Evolutionary conservation across 2,888 invertebrate genomes (phyloP), one percentile per base, ranked within the genome.

Genomic region (Epirrhoe alternata): DNA sequence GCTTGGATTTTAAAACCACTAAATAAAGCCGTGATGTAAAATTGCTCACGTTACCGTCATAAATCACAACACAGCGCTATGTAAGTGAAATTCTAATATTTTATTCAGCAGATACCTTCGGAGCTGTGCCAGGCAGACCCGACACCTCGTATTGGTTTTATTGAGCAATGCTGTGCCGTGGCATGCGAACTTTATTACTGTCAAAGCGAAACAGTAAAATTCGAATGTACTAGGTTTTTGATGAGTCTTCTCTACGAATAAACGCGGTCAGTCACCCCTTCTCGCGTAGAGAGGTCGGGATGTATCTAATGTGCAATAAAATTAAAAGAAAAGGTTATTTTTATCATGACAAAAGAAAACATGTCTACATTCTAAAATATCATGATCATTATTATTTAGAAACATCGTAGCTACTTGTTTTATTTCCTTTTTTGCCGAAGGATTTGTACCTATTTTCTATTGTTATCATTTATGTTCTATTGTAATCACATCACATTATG

Each of bases 11-110:
- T 24, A 24, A 24, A 24, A 24, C 24, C 24, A 24, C 24, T 24
- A 1, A 24, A 24, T 24, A 24, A 24, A 38, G 38, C 12, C 38
- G 38, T 42, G 12, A 12, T 42, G 12, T 42, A 42, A 42, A 2
- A 42, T 42, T 5, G 38, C 38, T 78, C 83, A 79, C 75, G 77
- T 72, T 70, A 72, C 67, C 71, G 68, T 76, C 80, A 85, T 88
- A 86, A 88, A 88, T 88, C 86, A 86, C 38, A 61, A 30, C 49
- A 59, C 57, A 56, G 54, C 24, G 61, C 58, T 60, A 42, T 45
- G 64, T 71, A 68, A 77, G 77, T 75, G 74, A 78, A 78, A 77
- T 74, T 74, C 75, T 75, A 69, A 83, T 84, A 85, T 83, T 81
- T 83, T 83, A 85, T 85, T 85, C 81, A 80, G 63, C 66, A 69